Base-by-base conservation (phyloP, 2,113 vertebrate species). In the Polypterus senegalus region DNA sequence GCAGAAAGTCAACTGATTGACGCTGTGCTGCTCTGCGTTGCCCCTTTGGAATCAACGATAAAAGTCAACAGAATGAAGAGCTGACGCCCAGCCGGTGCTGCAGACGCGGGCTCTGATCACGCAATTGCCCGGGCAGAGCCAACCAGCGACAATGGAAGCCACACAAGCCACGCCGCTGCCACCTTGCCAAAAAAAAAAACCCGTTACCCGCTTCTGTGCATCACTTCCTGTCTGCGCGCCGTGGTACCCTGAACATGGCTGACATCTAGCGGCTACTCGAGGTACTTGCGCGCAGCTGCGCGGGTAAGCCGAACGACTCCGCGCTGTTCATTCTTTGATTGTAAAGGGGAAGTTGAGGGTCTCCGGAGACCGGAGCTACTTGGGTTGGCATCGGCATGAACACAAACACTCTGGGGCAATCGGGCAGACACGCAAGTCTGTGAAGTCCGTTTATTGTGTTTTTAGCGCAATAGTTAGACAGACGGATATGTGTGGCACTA, bases 251-350 rank as follows among this genome's bases (percentile, higher is more conserved):
- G 76, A 67, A 66, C 76, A 69, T 77, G 76, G 78, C 81, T 84
- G 83, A 83, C 85, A 88, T 82, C 82, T 86, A 86, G 84, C 77
- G 83, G 81, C 74, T 79, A 58, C 54, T 27, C 27, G 27, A 27
- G 27, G 27, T 27, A 27, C 27, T 27, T 1, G 27, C 2, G 27
- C 27, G 27, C 27, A 27, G 27, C 2, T 27, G 1, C 27, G 27
- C 27, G 27, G 27, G 27, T 27, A 27, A 27, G 27, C 27, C 27
- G 27, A 27, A 27, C 27, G 27, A 27, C 27, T 1, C 27, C 27
- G 27, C 27, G 27, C 27, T 27, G 27, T 27, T 27, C 27, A 27
- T 27, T 27, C 27, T 27, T 27, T 27, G 27, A 27, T 27, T 2
- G 27, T 27, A 27, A 27, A 1, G 27, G 27, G 27, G 27, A 27